Conservation (phyloP, 2,797 vertebrate genomes). For the Catamblyrhynchus diadema region DNA sequence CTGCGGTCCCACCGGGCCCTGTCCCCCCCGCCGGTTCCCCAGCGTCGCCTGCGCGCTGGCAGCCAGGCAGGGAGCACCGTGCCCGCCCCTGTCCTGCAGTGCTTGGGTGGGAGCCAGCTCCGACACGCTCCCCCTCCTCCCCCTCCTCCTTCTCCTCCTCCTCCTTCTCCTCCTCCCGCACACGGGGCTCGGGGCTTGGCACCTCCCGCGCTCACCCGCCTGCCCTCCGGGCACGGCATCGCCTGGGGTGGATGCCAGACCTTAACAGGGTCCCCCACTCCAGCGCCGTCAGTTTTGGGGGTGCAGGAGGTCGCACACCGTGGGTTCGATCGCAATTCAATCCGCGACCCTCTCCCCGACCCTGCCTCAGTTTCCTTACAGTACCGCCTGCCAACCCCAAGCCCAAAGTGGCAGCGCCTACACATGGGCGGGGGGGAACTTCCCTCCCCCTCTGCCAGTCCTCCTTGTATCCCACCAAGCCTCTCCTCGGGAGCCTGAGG, state of each 20-base stretch:
- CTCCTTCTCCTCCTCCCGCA: not conserved
- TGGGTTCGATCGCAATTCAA: not conserved
- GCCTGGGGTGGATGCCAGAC: not conserved
- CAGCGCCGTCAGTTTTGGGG: not conserved
- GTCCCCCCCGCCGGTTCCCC: conserved; percentile 2
- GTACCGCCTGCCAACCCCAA: not conserved
- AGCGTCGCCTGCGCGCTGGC: conserved; percentile 56
- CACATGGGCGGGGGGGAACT: fast-evolving
- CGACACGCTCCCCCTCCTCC: conserved; percentile 34
- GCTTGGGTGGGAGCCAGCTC: conserved; percentile 56
- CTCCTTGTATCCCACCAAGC: not conserved
- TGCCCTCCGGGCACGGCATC: not conserved
- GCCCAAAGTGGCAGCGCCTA: not conserved
- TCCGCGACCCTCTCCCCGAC: fast-evolving
- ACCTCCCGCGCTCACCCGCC: not conserved
- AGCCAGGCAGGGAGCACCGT: conserved; percentile 53
- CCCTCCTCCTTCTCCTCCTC: not conserved
- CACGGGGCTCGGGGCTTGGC: not conserved
- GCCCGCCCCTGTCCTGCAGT: conserved; percentile 64
- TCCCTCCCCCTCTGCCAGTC: not conserved
- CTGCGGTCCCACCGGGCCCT: conserved; percentile 19
- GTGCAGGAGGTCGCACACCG: not conserved
- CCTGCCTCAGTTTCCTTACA: not conserved
- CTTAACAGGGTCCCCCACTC: not conserved
- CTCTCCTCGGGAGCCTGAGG: not conserved